phyloP scores from a whole-genome alignment of 2,888 invertebrate species.

The Cyclophora punctaria region DNA sequence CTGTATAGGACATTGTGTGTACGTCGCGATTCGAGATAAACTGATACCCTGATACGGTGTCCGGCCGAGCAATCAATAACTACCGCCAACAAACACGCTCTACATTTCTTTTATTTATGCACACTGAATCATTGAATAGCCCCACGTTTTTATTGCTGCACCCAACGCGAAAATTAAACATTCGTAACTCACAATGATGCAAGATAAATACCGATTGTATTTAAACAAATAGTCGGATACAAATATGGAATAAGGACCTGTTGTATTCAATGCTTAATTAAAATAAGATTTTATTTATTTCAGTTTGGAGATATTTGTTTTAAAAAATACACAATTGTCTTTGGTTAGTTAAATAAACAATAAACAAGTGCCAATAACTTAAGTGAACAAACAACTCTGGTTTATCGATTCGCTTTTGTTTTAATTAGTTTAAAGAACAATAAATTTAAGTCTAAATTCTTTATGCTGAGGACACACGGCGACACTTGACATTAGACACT shows the following conservation, averaged over 20 bases:
- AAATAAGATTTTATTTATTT: conserved; percentile 1
- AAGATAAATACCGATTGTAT: conserved; percentile 46
- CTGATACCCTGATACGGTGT: conserved; percentile 41
- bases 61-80: conserved; percentile 60
- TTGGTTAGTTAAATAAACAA: no score
- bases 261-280: conserved; percentile 29
- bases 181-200: conserved; percentile 44
- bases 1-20: conserved; percentile 71
- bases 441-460: no score
- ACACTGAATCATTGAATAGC: conserved; percentile 36
- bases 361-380: no score
- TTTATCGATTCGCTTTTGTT: no score
- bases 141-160: conserved; percentile 54
- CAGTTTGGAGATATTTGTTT: no score
- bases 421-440: no score
- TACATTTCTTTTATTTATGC: conserved; percentile 16
- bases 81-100: conserved; percentile 36
- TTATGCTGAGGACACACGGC: no score
- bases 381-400: no score
- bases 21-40: conserved; percentile 49
- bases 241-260: conserved; percentile 12
- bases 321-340: no score
- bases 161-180: conserved; percentile 58
- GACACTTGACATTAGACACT: no score
- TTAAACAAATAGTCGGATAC: conserved; percentile 25